A percentile compares a stretch with the other conserved stretches of the same genome.
Conservation (phyloP, 2,888 invertebrate species). For the Tolmerus cingulatus region DNA sequence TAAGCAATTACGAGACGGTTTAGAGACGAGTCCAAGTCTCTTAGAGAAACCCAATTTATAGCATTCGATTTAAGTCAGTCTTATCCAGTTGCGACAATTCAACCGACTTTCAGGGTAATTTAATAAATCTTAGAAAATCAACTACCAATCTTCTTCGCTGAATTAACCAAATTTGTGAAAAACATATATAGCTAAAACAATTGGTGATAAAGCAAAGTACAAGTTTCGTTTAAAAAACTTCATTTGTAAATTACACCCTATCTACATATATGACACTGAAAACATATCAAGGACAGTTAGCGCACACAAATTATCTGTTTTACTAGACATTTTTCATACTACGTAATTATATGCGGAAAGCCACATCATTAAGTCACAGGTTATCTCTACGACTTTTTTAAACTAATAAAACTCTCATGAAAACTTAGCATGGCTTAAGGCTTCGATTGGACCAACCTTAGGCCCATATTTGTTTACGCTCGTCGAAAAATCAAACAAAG, state of each 20-base stretch:
- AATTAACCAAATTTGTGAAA: not conserved
- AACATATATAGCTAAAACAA: too few relatives aligned
- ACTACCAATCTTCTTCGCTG: not conserved
- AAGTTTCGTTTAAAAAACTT: not conserved
- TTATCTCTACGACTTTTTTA: not conserved
- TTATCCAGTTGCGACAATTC: not conserved
- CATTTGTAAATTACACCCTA: not conserved
- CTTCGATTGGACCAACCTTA: not conserved
- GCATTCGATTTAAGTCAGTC: not conserved
- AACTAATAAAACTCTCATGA: not conserved
- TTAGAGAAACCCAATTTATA: not conserved
- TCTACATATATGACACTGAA: not conserved
- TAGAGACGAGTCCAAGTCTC: not conserved
- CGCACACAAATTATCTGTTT: not conserved
- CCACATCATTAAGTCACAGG: not conserved
- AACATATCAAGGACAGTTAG: not conserved
- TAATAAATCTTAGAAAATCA: not conserved
- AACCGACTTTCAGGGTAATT: not conserved
- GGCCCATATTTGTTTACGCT: not conserved
- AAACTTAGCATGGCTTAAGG: not conserved
- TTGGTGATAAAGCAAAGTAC: too few relatives aligned
- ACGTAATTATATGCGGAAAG: not conserved
- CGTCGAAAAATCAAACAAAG: not conserved
- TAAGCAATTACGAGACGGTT: not conserved
- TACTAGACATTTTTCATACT: not conserved